phyloP scores from a whole-genome alignment of 2,797 vertebrate species.

The Leptatherina wallacei region DNA sequence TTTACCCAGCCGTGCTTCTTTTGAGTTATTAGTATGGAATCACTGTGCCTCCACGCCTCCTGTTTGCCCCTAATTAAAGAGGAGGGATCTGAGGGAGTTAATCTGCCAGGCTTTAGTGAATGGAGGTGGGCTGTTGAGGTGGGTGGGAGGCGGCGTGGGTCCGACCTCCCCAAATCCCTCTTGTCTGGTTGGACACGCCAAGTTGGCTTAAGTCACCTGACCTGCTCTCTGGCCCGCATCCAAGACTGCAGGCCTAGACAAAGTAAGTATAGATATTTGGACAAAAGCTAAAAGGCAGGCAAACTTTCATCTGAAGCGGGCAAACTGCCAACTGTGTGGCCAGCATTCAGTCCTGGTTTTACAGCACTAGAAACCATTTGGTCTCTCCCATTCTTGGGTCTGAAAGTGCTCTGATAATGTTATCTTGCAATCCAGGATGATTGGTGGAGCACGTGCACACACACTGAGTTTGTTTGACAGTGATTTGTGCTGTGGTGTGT shows the following conservation, averaged over 20 bases:
- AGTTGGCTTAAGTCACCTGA: conserved; percentile 59
- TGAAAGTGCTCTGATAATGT: background rate
- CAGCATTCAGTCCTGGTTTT: background rate
- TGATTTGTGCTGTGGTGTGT: conserved; percentile 54
- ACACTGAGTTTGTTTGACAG: conserved; percentile 10
- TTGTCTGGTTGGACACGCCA: conserved; percentile 51
- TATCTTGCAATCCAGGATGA: background rate
- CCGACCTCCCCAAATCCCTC: conserved; percentile 56
- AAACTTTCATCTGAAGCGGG: conserved; percentile 10
- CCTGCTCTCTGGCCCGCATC: conserved; percentile 22
- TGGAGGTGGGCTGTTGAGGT: conserved; percentile 52
- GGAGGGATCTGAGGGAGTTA: conserved; percentile 61
- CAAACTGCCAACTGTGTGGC: background rate
- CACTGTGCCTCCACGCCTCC: conserved; percentile 33
- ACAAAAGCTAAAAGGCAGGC: conserved; percentile 9
- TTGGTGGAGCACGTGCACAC: background rate
- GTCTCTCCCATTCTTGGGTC: background rate
- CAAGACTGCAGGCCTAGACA: conserved; percentile 6
- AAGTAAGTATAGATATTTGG: background rate
- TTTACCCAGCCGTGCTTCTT: conserved; percentile 29
- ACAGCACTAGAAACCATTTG: background rate
- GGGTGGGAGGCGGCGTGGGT: conserved; percentile 21
- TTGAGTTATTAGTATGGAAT: conserved; percentile 39
- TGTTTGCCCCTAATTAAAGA: conserved; percentile 66
- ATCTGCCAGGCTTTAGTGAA: conserved; percentile 66